A percentile compares a stretch with the other conserved stretches of the same genome.
Conservation (phyloP, 92 coral and sea anemone species). For the Palythoa heliodiscus region DNA sequence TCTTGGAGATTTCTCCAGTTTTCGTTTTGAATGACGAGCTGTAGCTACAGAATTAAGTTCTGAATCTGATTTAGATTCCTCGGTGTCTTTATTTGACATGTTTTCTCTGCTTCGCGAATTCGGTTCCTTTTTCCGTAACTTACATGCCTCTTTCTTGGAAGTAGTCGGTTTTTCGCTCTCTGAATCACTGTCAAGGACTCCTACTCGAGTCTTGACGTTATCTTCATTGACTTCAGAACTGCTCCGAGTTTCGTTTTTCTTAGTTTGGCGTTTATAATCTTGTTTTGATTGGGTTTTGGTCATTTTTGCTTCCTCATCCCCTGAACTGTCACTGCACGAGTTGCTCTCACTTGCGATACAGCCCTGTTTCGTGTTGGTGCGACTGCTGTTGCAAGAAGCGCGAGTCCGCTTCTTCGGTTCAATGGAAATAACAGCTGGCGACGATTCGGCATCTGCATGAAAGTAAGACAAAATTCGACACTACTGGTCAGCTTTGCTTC, state of each 20-base stretch:
- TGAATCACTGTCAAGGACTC: constrained; percentile 39
- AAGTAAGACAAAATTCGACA: constrained; percentile 1
- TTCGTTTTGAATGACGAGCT: constrained; percentile 33
- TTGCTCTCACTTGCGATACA: constrained; percentile 58
- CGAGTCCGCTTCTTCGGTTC: constrained; percentile 75
- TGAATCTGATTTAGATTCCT: constrained; percentile 27
- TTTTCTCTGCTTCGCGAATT: constrained; percentile 23
- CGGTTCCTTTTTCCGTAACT: constrained; percentile 21
- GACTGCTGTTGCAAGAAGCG: constrained; percentile 43
- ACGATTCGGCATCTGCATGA: constrained; percentile 69
- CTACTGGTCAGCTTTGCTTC: background rate
- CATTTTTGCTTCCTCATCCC: constrained; percentile 55
- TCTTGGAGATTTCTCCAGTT: constrained; percentile 22
- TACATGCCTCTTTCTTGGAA: constrained; percentile 38
- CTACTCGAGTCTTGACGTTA: constrained; percentile 40
- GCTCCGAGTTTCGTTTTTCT: constrained; percentile 18
- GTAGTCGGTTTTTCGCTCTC: constrained; percentile 49
- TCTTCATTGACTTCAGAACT: constrained; percentile 42
- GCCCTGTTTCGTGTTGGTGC: constrained; percentile 44
- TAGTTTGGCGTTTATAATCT: constrained; percentile 11
- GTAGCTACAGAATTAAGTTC: constrained; percentile 21
- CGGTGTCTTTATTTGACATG: constrained; percentile 23
- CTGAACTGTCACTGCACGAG: constrained; percentile 80
- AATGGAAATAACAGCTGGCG: constrained; percentile 46
- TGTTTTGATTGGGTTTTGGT: constrained; percentile 29